Base-by-base conservation (phyloP, 2,113 vertebrate genomes). In the Empidonax traillii region DNA sequence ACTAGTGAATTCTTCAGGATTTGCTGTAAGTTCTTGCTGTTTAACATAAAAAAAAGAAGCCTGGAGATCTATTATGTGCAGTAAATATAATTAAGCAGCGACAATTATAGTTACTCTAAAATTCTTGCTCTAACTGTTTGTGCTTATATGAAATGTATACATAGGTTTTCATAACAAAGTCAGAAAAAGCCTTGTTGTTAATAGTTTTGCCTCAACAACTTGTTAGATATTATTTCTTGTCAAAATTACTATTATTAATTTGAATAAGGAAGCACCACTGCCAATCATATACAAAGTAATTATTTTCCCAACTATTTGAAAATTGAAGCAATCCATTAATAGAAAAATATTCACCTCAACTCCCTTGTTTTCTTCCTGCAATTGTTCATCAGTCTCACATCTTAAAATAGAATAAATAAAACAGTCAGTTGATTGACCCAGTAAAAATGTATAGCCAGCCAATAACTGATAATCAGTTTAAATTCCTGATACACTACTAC, bases 1-100 rank as follows among this genome's bases (percentile, higher is more conserved):
- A 85, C 82, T 96, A 41, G 74, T 79, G 63, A 97, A 97, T 82
- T 91, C 96, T 85, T 95, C 71, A 79, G 41, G 11, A 91, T 61
- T 55, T 76, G 19, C 39, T 72, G 39, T 52, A 76, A 68, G 44
- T 90, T 93, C 94, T 76, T 94, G 66, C 92, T 91, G 85, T 49
- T 89, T 65, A 82, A 79, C 14, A 89, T 12, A 12, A 49, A 68
- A 75, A 39, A 66, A 87, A 62, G 25, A 53, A 27, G 17, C 58
- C 13, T 24, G 85, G 47, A 81, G 8, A 47, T 55, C 11, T 51
- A 47, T 59, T 68, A 52, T 13, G 11, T 49, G 22, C 11, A 31
- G 14, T 44, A 89, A 65, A 72, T 67, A 39, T 4, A 55, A 86
- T 24, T n/a, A 82, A 88, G 39, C 21, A 85, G 12, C 49, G 66